These are phyloP conservation scores for Schrankia costaestrigalis DNA, from an alignment of 2,888 invertebrate species.

Conservation along the genomic window DNA sequence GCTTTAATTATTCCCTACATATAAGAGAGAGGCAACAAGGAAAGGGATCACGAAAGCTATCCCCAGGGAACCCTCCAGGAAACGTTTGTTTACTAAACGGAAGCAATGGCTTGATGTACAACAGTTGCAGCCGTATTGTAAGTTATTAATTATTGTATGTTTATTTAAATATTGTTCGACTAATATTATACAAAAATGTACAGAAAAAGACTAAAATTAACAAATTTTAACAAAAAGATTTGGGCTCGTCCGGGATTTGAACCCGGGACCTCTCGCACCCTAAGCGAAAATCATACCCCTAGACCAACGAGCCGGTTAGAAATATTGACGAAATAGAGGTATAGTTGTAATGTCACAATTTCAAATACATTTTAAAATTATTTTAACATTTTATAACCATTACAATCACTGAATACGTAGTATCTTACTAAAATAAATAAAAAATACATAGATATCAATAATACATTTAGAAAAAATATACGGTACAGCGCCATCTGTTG, in stretches of 20 bases:
- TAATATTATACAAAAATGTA: too few relatives aligned
- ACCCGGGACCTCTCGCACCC: constrained; percentile 82
- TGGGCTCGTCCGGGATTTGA: constrained; percentile 82
- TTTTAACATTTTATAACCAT: too few relatives aligned
- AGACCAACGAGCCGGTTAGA: constrained; percentile 75
- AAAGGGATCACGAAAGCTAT: constrained; percentile 41
- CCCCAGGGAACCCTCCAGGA: constrained; percentile 25
- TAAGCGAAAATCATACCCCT: constrained; percentile 82
- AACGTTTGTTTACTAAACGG: constrained; percentile 44
- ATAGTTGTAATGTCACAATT: background rate
- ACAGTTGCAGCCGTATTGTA: constrained; percentile 13
- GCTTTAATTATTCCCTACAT: constrained; percentile 68
- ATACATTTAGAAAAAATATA: too few relatives aligned
- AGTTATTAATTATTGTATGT: constrained; percentile 11
- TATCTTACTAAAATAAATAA: too few relatives aligned
- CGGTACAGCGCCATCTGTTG: constrained; percentile 41
- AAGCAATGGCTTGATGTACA: constrained; percentile 37
- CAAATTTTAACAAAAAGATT: constrained; percentile 27
- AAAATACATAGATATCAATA: too few relatives aligned
- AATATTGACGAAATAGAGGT: constrained; percentile 8
- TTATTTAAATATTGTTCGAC: too few relatives aligned
- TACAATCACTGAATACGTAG: too few relatives aligned
- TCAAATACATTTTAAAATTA: background rate
- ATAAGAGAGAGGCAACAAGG: constrained; percentile 40
- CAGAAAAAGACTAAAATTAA: background rate